phyloP scores from a whole-genome alignment of 35 echinoderm and acorn worm genomes.

The Apostichopus californicus region DNA sequence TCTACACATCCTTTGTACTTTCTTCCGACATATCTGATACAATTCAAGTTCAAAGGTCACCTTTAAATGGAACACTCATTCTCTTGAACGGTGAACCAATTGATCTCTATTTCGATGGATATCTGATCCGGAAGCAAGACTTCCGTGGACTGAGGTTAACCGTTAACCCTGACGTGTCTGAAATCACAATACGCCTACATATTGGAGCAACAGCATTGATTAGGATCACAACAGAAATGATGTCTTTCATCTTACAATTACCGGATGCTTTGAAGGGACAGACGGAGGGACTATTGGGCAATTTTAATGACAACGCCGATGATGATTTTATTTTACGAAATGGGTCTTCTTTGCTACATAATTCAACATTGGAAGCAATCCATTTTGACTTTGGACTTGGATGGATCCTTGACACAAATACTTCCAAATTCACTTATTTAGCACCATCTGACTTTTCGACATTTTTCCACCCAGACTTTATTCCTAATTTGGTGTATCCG shows the following conservation, averaged over 20 bases:
- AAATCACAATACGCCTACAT: constrained; percentile 38
- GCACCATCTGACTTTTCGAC: constrained; percentile 64
- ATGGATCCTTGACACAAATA: constrained; percentile 50
- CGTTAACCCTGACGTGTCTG: constrained; percentile 38
- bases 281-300: constrained; percentile 65
- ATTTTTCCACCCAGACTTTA: constrained; percentile 52
- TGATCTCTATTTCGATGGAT: constrained; percentile 16
- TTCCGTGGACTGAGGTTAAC: constrained; percentile 42
- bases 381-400: constrained; percentile 64
- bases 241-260: constrained; percentile 67
- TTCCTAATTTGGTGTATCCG: constrained; percentile 57
- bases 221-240: constrained; percentile 37
- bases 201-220: constrained; percentile 41
- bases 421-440: constrained; percentile 63
- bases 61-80: constrained; percentile 26
- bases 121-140: constrained; percentile 15
- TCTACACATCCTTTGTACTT: constrained; percentile 69
- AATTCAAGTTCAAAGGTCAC: constrained; percentile 61
- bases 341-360: constrained; percentile 35
- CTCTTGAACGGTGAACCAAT: not conserved
- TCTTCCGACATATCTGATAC: constrained; percentile 37
- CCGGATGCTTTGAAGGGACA: constrained; percentile 32
- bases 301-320: constrained; percentile 60
- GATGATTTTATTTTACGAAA: constrained; percentile 65
- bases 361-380: constrained; percentile 46